Conservation (phyloP, 2,113 vertebrate species). For the Oplegnathus fasciatus region DNA sequence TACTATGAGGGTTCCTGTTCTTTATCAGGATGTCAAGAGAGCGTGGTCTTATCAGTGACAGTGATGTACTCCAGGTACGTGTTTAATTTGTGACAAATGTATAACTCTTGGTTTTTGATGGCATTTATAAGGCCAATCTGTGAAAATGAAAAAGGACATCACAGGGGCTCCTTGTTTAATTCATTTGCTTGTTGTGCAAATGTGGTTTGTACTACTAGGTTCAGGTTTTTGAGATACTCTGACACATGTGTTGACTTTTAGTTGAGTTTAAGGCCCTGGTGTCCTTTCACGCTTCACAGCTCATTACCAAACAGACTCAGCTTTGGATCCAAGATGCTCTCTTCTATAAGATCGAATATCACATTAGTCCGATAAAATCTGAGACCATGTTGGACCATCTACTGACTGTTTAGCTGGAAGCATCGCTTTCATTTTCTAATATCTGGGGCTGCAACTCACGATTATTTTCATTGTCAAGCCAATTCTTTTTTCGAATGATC, state of each 20-base stretch:
- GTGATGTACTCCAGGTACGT: slow-evolving; percentile 21
- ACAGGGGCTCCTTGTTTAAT: slow-evolving; percentile 9
- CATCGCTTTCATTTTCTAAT: slow-evolving; percentile 37
- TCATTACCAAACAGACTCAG: slow-evolving; percentile 19
- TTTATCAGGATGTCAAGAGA: slow-evolving; percentile 50
- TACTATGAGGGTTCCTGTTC: slow-evolving; percentile 34
- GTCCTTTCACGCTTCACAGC: slow-evolving; percentile 37
- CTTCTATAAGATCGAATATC: slow-evolving; percentile 48
- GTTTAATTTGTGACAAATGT: slow-evolving; percentile 4
- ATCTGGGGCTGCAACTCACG: background rate
- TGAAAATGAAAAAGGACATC: slow-evolving; percentile 13
- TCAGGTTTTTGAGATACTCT: background rate
- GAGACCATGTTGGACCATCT: background rate
- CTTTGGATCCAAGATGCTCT: slow-evolving; percentile 22
- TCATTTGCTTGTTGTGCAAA: slow-evolving; percentile 35
- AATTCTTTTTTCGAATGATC: background rate
- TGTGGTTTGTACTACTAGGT: background rate
- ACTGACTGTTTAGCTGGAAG: slow-evolving; percentile 21
- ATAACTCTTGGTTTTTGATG: slow-evolving; percentile 25
- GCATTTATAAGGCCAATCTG: slow-evolving; percentile 28
- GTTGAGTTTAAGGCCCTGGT: slow-evolving; percentile 13
- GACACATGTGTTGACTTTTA: slow-evolving; percentile 20
- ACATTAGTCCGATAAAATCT: slow-evolving; percentile 20
- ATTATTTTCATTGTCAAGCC: background rate
- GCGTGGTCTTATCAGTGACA: slow-evolving; percentile 35